Percentiles rank a stretch among this genome's conserved stretches.
phyloP scores from a whole-genome alignment of 1,140 invertebrate species.

The Drosophila lacertosa region DNA sequence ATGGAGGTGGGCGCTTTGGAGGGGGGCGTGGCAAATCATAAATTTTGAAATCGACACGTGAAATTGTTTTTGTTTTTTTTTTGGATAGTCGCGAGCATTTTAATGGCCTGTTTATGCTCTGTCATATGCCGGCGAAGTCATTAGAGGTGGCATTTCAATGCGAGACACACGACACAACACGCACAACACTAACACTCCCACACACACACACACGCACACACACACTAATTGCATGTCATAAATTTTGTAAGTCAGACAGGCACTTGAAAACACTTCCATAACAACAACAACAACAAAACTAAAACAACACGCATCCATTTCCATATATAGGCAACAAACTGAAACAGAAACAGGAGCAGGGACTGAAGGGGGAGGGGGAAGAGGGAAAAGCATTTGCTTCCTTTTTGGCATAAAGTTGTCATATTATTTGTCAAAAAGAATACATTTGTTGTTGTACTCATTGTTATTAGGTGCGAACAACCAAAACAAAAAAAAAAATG shows the following conservation, averaged over 20 bases:
- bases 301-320: conserved; percentile 47
- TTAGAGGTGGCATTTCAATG: conserved; percentile 80
- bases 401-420: conserved; percentile 54
- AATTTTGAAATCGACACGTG: conserved; percentile 54
- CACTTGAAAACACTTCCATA: conserved; percentile 53
- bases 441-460: conserved; percentile 17
- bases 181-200: background rate
- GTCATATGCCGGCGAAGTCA: conserved; percentile 65
- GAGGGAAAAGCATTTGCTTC: conserved; percentile 18
- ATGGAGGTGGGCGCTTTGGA: background rate
- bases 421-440: conserved; percentile 49
- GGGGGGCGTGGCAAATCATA: conserved; percentile 23
- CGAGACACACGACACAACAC: conserved; percentile 27
- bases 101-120: conserved; percentile 74
- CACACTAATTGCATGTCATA: conserved; percentile 67
- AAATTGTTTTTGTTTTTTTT: conserved; percentile 40
- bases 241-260: conserved; percentile 58
- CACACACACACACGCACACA: conserved; percentile 15
- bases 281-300: conserved; percentile 39
- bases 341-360: background rate
- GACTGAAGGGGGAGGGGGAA: background rate
- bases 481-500: too few species aligned
- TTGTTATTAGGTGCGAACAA: conserved; percentile 63
- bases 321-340: conserved; percentile 32
- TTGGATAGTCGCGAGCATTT: conserved; percentile 51